phyloP scores from a whole-genome alignment of 2,113 vertebrate species.

The Thomomys bottae region DNA sequence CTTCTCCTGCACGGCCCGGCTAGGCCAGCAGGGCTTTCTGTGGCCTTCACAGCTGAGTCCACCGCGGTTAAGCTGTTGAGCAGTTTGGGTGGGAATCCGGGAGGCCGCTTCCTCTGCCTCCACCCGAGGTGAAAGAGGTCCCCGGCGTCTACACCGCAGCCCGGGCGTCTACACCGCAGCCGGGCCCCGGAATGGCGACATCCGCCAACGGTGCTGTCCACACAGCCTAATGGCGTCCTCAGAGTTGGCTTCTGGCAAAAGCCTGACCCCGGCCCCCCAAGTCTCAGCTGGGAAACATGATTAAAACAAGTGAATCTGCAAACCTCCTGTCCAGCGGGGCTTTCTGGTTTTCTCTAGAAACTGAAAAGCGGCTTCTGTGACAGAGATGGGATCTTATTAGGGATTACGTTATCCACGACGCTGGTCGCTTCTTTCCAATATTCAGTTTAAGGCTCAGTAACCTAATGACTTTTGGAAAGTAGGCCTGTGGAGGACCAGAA shows the following conservation, averaged over 20 bases:
- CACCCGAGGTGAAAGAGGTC: slow-evolving; percentile 35
- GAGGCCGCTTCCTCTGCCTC: neutral
- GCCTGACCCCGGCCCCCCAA: slow-evolving; percentile 15
- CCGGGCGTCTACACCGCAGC: too few relatives aligned
- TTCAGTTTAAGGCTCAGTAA: slow-evolving; percentile 65
- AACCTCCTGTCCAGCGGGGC: slow-evolving; percentile 60
- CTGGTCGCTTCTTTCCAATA: slow-evolving; percentile 65
- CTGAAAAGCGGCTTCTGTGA: slow-evolving; percentile 40
- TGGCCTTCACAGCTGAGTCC: too few relatives aligned
- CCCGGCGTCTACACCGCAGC: slow-evolving; percentile 59
- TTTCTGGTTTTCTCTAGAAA: slow-evolving; percentile 66
- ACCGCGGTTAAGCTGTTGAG: too few relatives aligned
- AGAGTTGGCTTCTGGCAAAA: slow-evolving; percentile 71
- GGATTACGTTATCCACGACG: slow-evolving; percentile 64
- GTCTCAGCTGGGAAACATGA: slow-evolving; percentile 63
- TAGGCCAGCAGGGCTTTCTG: too few relatives aligned
- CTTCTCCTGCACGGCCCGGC: too few relatives aligned
- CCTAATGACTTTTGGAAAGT: slow-evolving; percentile 59
- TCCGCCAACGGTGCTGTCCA: too few relatives aligned
- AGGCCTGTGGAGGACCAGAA: neutral
- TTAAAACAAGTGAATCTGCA: slow-evolving; percentile 67
- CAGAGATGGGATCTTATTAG: slow-evolving; percentile 52
- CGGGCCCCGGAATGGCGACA: too few relatives aligned
- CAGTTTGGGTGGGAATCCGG: slow-evolving; percentile 48
- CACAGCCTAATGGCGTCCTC: slow-evolving; percentile 55